A percentile compares a stretch with the other conserved stretches of the same genome.
phyloP scores from a whole-genome alignment of 1,140 invertebrate species.

The Solen grandis region DNA sequence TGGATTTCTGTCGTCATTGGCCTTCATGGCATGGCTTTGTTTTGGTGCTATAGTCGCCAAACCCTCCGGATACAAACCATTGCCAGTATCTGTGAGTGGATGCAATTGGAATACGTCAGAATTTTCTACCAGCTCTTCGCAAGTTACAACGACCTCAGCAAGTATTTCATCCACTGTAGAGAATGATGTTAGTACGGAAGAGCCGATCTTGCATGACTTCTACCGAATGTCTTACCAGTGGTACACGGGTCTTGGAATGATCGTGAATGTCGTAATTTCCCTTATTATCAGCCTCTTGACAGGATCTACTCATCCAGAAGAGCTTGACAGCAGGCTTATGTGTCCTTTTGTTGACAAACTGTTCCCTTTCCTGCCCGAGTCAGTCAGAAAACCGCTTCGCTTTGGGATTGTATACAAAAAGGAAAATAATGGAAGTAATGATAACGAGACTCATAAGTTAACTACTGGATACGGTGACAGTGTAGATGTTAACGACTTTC shows the following conservation, averaged over 20 bases:
- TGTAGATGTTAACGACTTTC: too few species aligned
- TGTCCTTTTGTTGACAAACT: constrained; percentile 60
- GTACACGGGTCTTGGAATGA: constrained; percentile 88
- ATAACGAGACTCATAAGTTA: too few species aligned
- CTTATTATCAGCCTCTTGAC: constrained; percentile 84
- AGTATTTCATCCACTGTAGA: not conserved
- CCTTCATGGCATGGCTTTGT: constrained; percentile 89
- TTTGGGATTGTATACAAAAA: constrained; percentile 60
- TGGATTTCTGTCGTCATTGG: constrained; percentile 86
- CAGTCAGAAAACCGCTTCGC: constrained; percentile 50
- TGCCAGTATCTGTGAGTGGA: constrained; percentile 81
- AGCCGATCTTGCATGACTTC: constrained; percentile 70
- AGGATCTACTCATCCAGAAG: constrained; percentile 53
- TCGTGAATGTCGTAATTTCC: constrained; percentile 84
- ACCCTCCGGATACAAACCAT: constrained; percentile 83
- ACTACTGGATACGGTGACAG: too few species aligned
- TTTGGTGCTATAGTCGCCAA: constrained; percentile 85
- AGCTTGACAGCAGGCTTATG: constrained; percentile 58
- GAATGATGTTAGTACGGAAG: not conserved
- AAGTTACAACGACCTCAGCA: not conserved
- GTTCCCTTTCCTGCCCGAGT: constrained; percentile 62
- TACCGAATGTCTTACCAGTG: constrained; percentile 92
- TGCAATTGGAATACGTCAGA: constrained; percentile 70
- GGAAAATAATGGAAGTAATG: too few species aligned
- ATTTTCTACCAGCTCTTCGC: constrained; percentile 1